phyloP scores from a whole-genome alignment of 2,797 vertebrate species.

The Sebastes nivosus region DNA sequence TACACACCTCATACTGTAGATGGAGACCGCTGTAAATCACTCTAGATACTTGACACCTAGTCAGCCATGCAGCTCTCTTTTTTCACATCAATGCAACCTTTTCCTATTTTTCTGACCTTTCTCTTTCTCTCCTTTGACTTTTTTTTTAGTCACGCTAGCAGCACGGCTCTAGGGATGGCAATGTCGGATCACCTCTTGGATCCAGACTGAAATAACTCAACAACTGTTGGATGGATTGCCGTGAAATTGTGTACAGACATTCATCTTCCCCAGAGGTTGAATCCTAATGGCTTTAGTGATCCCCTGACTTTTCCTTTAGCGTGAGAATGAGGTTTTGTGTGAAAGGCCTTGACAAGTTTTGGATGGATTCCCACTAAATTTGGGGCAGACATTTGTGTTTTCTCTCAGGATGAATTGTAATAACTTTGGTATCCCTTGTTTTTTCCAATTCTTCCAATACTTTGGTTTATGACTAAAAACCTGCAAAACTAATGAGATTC shows the following conservation, averaged over 20 bases:
- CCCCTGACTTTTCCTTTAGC: background rate
- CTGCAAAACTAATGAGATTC: background rate
- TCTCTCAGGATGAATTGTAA: background rate
- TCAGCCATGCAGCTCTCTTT: background rate
- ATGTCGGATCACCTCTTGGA: background rate
- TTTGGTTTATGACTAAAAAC: background rate
- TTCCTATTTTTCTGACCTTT: constrained; percentile 5
- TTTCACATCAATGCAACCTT: constrained; percentile 11
- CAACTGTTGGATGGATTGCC: background rate
- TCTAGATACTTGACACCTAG: constrained; percentile 21
- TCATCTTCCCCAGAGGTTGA: constrained; percentile 1
- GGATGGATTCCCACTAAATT: background rate
- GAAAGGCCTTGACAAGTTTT: background rate
- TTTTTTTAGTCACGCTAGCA: background rate
- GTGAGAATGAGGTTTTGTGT: background rate
- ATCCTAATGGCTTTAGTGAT: background rate
- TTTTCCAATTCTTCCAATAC: background rate
- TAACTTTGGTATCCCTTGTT: background rate
- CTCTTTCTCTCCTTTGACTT: background rate
- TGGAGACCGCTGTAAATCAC: constrained; percentile 40
- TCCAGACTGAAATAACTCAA: background rate
- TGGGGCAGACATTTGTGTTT: background rate
- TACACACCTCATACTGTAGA: constrained; percentile 35
- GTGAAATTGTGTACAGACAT: background rate
- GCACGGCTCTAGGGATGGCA: background rate